Percentiles rank a stretch among this genome's conserved stretches.
Evolutionary conservation across 1,140 invertebrate genomes (phyloP).

Genomic region (Papilio glaucus): DNA sequence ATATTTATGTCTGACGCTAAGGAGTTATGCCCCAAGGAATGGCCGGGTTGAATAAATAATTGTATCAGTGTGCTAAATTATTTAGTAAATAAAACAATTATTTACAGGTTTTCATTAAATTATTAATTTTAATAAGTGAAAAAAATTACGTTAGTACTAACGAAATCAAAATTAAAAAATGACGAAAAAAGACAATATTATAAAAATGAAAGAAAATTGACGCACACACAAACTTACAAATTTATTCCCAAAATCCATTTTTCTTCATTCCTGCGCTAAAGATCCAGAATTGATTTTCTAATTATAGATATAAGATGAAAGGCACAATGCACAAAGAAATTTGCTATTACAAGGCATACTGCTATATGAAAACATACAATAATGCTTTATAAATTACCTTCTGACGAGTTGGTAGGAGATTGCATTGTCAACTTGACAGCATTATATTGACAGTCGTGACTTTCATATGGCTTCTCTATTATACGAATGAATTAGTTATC

Average conservation of each 20-base stretch:
- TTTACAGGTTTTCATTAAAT: no score
- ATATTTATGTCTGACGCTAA: no score
- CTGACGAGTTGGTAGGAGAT: not conserved
- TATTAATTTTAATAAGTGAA: no score
- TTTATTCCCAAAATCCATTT: not conserved
- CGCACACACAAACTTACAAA: not conserved
- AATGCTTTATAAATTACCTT: slow-evolving; percentile 16
- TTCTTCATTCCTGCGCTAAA: not conserved
- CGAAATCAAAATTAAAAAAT: no score
- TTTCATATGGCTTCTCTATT: slow-evolving; percentile 10
- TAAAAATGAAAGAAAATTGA: no score
- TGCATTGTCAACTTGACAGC: slow-evolving; percentile 2
- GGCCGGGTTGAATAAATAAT: no score
- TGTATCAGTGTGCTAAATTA: no score
- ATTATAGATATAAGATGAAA: not conserved
- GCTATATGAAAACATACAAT: not conserved
- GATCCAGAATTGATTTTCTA: not conserved
- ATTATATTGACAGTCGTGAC: not conserved
- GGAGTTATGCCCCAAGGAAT: no score
- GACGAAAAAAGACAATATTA: no score
- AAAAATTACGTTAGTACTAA: no score
- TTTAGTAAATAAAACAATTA: no score
- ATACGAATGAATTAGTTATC: slow-evolving; percentile 27
- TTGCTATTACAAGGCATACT: not conserved
- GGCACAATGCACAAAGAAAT: not conserved